A percentile compares a stretch with the other conserved stretches of the same genome.
Evolutionary conservation across 1,140 invertebrate species (phyloP).

Genomic region (Parapsyche elsis): DNA sequence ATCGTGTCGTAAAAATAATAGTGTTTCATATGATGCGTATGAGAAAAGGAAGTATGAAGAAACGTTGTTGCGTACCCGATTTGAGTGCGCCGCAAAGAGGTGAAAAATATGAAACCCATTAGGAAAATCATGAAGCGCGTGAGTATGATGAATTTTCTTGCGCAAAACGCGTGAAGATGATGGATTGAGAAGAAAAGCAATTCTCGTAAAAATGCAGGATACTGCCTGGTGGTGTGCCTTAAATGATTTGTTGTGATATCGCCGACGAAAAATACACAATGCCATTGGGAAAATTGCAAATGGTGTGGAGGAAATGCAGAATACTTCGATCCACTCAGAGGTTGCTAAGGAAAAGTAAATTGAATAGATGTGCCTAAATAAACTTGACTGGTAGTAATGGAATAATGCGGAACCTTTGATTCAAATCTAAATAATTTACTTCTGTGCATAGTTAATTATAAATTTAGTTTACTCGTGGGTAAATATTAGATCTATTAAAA

Average conservation of each 20-base stretch:
- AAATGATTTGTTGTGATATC: slow-evolving; percentile 30
- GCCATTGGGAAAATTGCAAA: not conserved
- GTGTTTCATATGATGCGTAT: not conserved
- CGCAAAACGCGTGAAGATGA: slow-evolving; percentile 15
- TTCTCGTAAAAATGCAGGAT: not conserved
- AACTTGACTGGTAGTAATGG: too few relatives aligned
- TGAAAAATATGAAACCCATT: slow-evolving; percentile 29
- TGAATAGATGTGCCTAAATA: not conserved
- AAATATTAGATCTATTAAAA: too few relatives aligned
- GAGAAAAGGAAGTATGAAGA: not conserved
- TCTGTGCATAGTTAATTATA: too few relatives aligned
- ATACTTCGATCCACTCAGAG: too few relatives aligned
- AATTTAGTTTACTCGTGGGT: too few relatives aligned
- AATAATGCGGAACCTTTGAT: too few relatives aligned
- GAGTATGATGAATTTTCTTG: slow-evolving; percentile 16
- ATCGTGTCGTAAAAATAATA: too few relatives aligned
- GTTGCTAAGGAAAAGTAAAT: too few relatives aligned
- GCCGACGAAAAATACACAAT: slow-evolving; percentile 9
- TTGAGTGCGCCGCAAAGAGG: not conserved
- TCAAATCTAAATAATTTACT: too few relatives aligned
- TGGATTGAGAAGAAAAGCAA: slow-evolving; percentile 28
- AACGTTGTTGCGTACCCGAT: not conserved
- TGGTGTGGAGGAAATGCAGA: not conserved
- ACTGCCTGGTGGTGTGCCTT: not conserved
- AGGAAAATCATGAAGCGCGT: slow-evolving; percentile 31